Base-by-base conservation (phyloP, 2,888 invertebrate species). In the Yponomeuta evonymella region DNA sequence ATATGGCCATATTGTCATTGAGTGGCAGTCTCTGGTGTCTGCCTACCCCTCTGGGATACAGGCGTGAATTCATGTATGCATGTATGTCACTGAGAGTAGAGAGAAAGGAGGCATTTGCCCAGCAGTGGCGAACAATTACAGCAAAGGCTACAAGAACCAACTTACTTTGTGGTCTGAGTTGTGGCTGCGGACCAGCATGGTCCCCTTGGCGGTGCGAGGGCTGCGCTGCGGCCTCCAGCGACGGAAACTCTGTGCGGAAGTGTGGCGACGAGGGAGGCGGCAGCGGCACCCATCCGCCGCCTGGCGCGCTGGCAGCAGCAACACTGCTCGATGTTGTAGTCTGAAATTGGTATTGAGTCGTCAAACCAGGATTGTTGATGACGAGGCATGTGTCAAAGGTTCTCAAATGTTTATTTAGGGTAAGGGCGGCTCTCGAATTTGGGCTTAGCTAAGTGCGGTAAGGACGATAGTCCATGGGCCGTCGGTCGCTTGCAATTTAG, bases 221-320 rank as follows among this genome's bases (percentile, higher is more conserved):
- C 93, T 96, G 96, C 74, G 93, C 93, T 81, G 94, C 90, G 77
- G 94, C 94, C 85, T 94, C 94, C 79, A 94, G 87, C 84, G 97
- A 97, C 83, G 98, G 98, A 93, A 98, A 98, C 93, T 98, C 98
- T 95, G 98, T 97, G 93, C 97, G 97, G 93, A 98, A 98, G 90
- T 96, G 96, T 79, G 97, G 97, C 87, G 97, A 96, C 79, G 96
- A 95, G 73, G 96, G 93, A 62, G 94, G 94, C 69, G 94, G 94
- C 70, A 94, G 88, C 11, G 91, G 79, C 74, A 87, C 92, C 93
- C 93, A 93, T 75, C 93, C 93, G 73, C 89, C 68, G 71, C 82
- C 87, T 78, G 83, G 81, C 75, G 93, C 94, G 83, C 94, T 94
- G 89, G 89, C 92, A 83, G 92, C 94, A 90, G 89, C 93, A 93